Percentiles rank a stretch among this genome's conserved stretches.
Conservation (phyloP, 2,888 invertebrate genomes). For the Cryptocephalus primarius region DNA sequence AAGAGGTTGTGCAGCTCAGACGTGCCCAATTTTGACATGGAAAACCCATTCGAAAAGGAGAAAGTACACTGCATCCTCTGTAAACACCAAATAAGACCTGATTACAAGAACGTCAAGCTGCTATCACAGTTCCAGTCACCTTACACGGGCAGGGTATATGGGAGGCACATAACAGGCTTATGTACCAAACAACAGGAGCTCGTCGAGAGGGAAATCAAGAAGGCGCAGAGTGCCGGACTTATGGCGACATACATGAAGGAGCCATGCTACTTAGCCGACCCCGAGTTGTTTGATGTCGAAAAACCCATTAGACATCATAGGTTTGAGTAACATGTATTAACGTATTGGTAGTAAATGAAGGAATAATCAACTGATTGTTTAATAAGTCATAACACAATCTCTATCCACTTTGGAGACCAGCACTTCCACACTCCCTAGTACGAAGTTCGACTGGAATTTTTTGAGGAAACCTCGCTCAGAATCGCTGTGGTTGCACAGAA, state of each 20-base stretch:
- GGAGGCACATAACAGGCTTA: slow-evolving; percentile 86
- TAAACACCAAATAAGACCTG: slow-evolving; percentile 64
- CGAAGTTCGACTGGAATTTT: slow-evolving; percentile 40
- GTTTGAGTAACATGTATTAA: slow-evolving; percentile 42
- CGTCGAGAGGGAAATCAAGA: slow-evolving; percentile 61
- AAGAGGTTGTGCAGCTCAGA: slow-evolving; percentile 19
- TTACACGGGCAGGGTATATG: slow-evolving; percentile 87
- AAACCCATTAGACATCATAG: slow-evolving; percentile 70
- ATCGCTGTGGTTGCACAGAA: slow-evolving; percentile 87
- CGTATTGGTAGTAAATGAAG: neutral
- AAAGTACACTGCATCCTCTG: slow-evolving; percentile 70
- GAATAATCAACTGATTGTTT: slow-evolving; percentile 17
- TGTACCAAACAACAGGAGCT: slow-evolving; percentile 70
- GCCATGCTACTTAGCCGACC: slow-evolving; percentile 71
- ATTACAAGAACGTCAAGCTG: slow-evolving; percentile 85
- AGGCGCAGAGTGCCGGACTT: slow-evolving; percentile 66
- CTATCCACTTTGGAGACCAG: slow-evolving; percentile 59
- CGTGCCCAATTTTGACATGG: slow-evolving; percentile 47
- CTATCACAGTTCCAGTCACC: slow-evolving; percentile 94
- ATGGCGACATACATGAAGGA: slow-evolving; percentile 80
- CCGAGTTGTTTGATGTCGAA: slow-evolving; percentile 82
- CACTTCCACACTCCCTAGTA: slow-evolving; percentile 38
- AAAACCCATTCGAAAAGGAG: slow-evolving; percentile 74
- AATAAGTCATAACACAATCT: slow-evolving; percentile 68
- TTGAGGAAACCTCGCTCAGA: slow-evolving; percentile 82